Conservation (phyloP, 2,888 invertebrate species). For the Acrobasis repandana region DNA sequence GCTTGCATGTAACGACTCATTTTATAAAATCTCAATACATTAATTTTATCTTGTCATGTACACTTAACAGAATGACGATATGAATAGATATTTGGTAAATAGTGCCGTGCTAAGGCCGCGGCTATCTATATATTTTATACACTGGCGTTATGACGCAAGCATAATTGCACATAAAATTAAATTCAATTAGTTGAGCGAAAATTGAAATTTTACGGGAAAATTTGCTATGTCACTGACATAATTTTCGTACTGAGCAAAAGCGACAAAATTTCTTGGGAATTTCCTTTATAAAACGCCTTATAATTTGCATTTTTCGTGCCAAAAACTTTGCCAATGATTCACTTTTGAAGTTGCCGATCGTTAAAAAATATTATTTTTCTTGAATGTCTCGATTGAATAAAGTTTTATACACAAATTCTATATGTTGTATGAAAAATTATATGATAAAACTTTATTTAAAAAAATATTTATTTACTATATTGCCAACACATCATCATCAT, state of each 20-base stretch:
- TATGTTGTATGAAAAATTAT: neutral
- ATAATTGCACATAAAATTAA: conserved; percentile 1
- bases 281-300: conserved; percentile 30
- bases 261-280: conserved; percentile 11
- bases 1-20: too few relatives aligned
- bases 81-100: too few relatives aligned
- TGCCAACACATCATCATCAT: too few relatives aligned
- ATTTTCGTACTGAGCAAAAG: conserved; percentile 18
- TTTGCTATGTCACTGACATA: conserved; percentile 25
- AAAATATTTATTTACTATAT: too few relatives aligned
- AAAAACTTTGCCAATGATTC: conserved; percentile 15
- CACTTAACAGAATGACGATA: too few relatives aligned
- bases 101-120: too few relatives aligned
- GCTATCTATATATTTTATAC: neutral
- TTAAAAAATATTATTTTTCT: conserved; percentile 17
- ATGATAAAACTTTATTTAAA: neutral
- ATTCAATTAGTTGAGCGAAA: conserved; percentile 17
- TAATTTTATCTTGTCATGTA: too few relatives aligned
- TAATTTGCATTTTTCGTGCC: conserved; percentile 37
- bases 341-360: conserved; percentile 21
- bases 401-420: conserved; percentile 4
- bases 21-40: too few relatives aligned
- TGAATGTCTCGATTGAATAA: conserved; percentile 17
- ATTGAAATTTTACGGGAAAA: conserved; percentile 21
- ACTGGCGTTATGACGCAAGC: neutral